Base-by-base conservation (phyloP, 1,140 invertebrate genomes). In the Contarinia nasturtii region DNA sequence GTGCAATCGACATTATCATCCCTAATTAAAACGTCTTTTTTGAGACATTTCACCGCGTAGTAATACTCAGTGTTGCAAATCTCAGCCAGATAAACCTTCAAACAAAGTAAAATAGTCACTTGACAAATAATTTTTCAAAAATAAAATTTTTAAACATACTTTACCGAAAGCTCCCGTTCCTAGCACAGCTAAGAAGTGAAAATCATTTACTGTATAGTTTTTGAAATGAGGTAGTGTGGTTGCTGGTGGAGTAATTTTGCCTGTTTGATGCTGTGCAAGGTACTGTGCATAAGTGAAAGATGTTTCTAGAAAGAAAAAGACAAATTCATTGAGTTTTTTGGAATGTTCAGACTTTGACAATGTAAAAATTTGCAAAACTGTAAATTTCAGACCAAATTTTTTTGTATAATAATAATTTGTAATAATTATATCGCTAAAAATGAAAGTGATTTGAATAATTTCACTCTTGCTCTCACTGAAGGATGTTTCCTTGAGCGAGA, bases 1-100 rank as follows among this genome's bases (percentile, higher is more conserved):
- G 92, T 97, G 61, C 94, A 98, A 60, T 98, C 94, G 2, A 98
- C 90, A 60, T 99, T 95, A 64, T 98, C 93, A 63, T 98, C 93
- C 67, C 97, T 91, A 20, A 97, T 67, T 1, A 98, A 88, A 0
- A 93, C 86, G 63, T 98, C 92, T 64, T 98, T 99, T 64, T 97
- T 97, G 53, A 99, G 68, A 58, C 93, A 95, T 66, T 99, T 99
- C 4, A 99, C 82, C 0, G 95, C 95, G 69, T 91, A 98, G 54
- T 91, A 92, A 61, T 83, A 86, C 53, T 88, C 84, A 7, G 86
- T 87, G 43, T 80, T 80, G 53, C 88, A 86, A 50, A 93, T 67
- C 65, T 98, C 92, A 1, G 93, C 93, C 52, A 98, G 63, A 59
- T 98, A 72, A 18, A 98, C 93, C 87, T 92, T 60, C 66, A 61